Conservation (phyloP, 2,113 vertebrate genomes). For the Seriola dumerili region DNA sequence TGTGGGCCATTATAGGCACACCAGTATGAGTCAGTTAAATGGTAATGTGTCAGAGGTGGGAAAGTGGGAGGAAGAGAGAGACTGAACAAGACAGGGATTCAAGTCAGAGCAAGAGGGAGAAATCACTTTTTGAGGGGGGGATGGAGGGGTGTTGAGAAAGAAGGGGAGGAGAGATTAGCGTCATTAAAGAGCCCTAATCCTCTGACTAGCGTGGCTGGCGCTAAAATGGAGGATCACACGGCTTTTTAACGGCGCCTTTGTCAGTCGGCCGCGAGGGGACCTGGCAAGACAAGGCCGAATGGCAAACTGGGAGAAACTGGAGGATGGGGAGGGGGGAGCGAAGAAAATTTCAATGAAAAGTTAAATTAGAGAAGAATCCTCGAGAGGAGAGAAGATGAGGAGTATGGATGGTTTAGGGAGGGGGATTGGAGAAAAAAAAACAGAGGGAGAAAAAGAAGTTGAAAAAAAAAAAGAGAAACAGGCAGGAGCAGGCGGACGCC, state of each 20-base stretch:
- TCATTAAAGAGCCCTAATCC: conserved; percentile 96
- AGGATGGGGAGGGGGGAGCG: conserved; percentile 56
- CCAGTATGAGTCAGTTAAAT: conserved; percentile 26
- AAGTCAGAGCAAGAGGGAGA: conserved; percentile 55
- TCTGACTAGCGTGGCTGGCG: conserved; percentile 91
- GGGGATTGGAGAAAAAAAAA: conserved; percentile 25
- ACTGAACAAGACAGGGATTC: conserved; percentile 52
- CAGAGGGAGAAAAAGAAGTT: conserved; percentile 54
- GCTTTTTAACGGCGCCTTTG: conserved; percentile 90
- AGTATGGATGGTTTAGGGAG: conserved; percentile 54
- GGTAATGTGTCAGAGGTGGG: conserved; percentile 49
- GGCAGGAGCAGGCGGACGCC: conserved; percentile 62
- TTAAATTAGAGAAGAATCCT: conserved; percentile 89
- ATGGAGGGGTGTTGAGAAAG: conserved; percentile 78
- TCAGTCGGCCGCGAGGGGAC: conserved; percentile 86
- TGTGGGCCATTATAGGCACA: conserved; percentile 3
- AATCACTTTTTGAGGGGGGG: conserved; percentile 70
- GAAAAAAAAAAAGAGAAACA: conserved; percentile 36
- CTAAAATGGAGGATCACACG: conserved; percentile 91
- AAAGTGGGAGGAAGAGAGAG: conserved; percentile 41
- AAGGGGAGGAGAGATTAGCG: conserved; percentile 90
- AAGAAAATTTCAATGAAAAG: conserved; percentile 89
- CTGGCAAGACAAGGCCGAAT: conserved; percentile 86
- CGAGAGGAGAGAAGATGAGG: conserved; percentile 73
- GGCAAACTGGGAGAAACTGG: conserved; percentile 73